These are phyloP conservation scores for Enteromius treurensis DNA, from an alignment of 2,797 vertebrate species.

Conservation along the genomic window DNA sequence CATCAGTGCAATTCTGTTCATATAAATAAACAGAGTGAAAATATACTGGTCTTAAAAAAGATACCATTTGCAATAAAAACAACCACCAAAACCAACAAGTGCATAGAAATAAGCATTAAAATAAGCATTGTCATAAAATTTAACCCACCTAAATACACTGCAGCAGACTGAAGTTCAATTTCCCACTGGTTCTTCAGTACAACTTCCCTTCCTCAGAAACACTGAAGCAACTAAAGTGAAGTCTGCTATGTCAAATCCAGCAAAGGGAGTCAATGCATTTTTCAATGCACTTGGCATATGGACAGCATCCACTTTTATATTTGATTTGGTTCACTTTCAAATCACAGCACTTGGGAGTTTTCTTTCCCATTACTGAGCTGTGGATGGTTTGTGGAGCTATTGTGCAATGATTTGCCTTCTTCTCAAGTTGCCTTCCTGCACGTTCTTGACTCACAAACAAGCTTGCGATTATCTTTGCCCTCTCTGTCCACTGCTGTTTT, in stretches of 20 bases:
- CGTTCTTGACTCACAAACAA: slow-evolving; percentile 30
- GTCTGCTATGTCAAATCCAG: slow-evolving; percentile 47
- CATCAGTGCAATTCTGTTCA: background rate
- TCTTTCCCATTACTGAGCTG: slow-evolving; percentile 16
- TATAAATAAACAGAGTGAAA: background rate
- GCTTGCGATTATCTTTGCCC: slow-evolving; percentile 8
- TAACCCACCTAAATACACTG: background rate
- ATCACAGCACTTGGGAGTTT: slow-evolving; percentile 29
- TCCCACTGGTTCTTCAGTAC: background rate
- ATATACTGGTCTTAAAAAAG: background rate
- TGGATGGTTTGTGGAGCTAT: slow-evolving; percentile 20
- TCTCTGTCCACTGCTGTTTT: slow-evolving; percentile 9
- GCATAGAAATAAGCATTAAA: background rate
- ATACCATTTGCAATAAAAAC: background rate
- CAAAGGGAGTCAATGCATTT: slow-evolving; percentile 10
- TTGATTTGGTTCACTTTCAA: slow-evolving; percentile 34
- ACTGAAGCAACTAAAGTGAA: slow-evolving; percentile 29
- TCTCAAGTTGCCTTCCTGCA: slow-evolving; percentile 19
- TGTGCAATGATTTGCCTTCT: slow-evolving; percentile 25
- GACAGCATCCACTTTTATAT: slow-evolving; percentile 28
- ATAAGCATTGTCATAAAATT: background rate
- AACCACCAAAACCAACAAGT: background rate
- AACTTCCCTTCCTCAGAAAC: slow-evolving; percentile 32
- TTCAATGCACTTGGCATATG: slow-evolving; percentile 49
- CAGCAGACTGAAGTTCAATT: background rate